These are phyloP conservation scores for Laothoe populi DNA, from an alignment of 2,888 invertebrate genomes.

Conservation along the genomic window DNA sequence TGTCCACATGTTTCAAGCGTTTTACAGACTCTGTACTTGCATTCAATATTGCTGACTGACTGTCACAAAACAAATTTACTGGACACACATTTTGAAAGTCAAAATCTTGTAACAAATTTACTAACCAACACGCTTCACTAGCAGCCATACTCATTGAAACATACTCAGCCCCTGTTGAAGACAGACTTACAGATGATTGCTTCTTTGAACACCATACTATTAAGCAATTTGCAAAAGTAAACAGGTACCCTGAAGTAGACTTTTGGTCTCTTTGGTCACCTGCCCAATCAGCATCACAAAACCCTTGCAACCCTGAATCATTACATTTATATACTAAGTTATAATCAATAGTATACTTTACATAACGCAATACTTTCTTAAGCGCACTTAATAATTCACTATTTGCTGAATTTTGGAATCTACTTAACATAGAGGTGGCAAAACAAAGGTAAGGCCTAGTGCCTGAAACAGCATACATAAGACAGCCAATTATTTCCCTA, in stretches of 20 bases:
- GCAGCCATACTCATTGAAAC: slow-evolving; percentile 4
- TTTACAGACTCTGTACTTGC: background rate
- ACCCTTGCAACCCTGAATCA: slow-evolving; percentile 32
- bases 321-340: slow-evolving; percentile 34
- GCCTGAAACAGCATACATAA: slow-evolving; percentile 31
- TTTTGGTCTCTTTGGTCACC: slow-evolving; percentile 39
- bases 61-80: slow-evolving; percentile 10
- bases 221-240: slow-evolving; percentile 36
- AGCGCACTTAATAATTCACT: slow-evolving; percentile 34
- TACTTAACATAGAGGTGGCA: slow-evolving; percentile 28
- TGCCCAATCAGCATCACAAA: slow-evolving; percentile 41
- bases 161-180: slow-evolving; percentile 33
- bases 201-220: slow-evolving; percentile 40
- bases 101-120: slow-evolving; percentile 5
- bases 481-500: slow-evolving; percentile 32
- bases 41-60: slow-evolving; percentile 26
- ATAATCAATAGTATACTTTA: slow-evolving; percentile 27
- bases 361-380: slow-evolving; percentile 35
- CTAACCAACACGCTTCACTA: too few species aligned
- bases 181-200: slow-evolving; percentile 40
- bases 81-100: background rate
- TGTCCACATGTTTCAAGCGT: background rate
- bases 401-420: slow-evolving; percentile 28
- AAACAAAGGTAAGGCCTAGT: slow-evolving; percentile 32
- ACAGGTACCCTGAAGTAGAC: slow-evolving; percentile 39